Conservation (phyloP, 2,113 vertebrate genomes). For the Triplophysa rosa region DNA sequence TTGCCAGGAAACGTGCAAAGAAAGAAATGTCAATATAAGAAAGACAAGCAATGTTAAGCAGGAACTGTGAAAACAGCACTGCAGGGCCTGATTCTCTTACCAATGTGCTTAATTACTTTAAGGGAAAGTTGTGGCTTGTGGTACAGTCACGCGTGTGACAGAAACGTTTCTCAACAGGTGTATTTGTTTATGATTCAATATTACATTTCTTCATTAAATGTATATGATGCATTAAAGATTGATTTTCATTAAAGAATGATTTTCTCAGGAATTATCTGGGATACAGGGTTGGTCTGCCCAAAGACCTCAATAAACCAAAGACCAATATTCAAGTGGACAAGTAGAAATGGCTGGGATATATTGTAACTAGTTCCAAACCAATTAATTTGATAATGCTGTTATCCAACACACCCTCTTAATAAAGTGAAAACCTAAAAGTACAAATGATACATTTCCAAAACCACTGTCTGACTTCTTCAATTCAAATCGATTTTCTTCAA, state of each 20-base stretch:
- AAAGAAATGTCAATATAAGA: constrained; percentile 34
- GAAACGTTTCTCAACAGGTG: too few relatives aligned
- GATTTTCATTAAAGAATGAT: background rate
- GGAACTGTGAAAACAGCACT: constrained; percentile 13
- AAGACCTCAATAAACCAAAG: background rate
- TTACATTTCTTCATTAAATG: background rate
- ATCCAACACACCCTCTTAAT: background rate
- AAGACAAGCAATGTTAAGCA: background rate
- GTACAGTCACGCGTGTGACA: background rate
- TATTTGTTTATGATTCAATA: background rate
- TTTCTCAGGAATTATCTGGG: background rate
- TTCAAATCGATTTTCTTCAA: background rate
- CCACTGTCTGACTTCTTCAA: background rate
- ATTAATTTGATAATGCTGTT: too few relatives aligned
- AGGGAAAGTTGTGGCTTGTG: background rate
- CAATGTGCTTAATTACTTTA: background rate
- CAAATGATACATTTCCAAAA: background rate
- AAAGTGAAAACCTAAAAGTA: background rate
- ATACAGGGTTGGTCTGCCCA: background rate
- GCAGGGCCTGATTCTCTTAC: background rate
- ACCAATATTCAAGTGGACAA: background rate
- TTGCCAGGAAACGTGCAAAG: constrained; percentile 14
- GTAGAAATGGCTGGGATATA: too few relatives aligned
- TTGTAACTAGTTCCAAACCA: background rate
- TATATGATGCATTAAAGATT: too few relatives aligned